Evolutionary conservation across 2,888 invertebrate species (phyloP).

Genomic region (Hirudinaria manillensis): DNA sequence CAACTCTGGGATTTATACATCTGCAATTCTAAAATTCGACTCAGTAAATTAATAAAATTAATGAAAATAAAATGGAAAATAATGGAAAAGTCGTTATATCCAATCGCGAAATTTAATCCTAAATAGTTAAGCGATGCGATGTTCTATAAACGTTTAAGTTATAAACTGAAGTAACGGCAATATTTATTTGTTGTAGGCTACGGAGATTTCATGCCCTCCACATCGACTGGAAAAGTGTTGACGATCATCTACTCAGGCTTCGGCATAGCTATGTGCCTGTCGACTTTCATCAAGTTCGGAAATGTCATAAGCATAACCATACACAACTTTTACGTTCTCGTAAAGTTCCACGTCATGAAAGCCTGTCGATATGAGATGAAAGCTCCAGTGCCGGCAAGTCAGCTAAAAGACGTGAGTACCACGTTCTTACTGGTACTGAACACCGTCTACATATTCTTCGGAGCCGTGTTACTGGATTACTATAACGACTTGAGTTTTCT

Average conservation of each 20-base stretch:
- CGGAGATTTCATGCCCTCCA: slow-evolving; percentile 16
- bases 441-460: slow-evolving; percentile 4
- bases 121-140: too few species aligned
- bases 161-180: too few species aligned
- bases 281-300: slow-evolving; percentile 12
- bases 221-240: background rate
- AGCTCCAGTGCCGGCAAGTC: background rate
- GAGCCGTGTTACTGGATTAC: background rate
- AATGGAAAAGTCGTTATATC: too few species aligned
- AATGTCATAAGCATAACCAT: background rate
- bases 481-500: slow-evolving; percentile 5
- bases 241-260: slow-evolving; percentile 17
- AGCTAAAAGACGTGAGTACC: slow-evolving; percentile 2
- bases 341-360: too few species aligned
- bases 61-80: too few species aligned
- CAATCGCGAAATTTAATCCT: too few species aligned
- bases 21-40: too few species aligned
- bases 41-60: too few species aligned
- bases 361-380: background rate
- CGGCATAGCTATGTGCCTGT: slow-evolving; percentile 14
- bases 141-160: too few species aligned
- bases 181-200: background rate
- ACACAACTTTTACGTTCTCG: background rate
- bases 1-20: too few species aligned
- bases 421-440: slow-evolving; percentile 7